Percentiles rank a stretch among this genome's conserved stretches.
phyloP scores from a whole-genome alignment of 2,113 vertebrate genomes.

The Shinisaurus crocodilurus region DNA sequence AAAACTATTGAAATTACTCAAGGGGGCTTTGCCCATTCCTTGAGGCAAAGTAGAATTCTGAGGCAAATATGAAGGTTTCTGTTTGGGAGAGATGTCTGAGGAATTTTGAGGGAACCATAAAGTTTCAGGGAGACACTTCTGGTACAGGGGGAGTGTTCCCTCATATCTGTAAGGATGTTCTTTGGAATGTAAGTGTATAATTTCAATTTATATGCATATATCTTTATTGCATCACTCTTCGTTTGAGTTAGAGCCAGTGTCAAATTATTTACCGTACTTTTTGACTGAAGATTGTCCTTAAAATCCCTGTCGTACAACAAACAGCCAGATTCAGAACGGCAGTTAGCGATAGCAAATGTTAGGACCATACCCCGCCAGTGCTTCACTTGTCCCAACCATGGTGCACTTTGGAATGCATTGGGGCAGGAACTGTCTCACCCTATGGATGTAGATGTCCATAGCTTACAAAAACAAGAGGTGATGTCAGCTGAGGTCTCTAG shows the following conservation, averaged over 20 bases:
- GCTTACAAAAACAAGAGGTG: not conserved
- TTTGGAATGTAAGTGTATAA: not conserved
- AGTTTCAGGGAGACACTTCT: not conserved
- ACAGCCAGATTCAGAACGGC: not conserved
- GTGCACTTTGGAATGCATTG: not conserved
- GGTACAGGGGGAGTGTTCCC: not conserved
- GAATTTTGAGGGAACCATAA: not conserved
- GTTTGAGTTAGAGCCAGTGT: constrained; percentile 8
- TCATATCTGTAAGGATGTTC: not conserved
- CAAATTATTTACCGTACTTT: constrained; percentile 13
- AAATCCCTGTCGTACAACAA: constrained; percentile 13
- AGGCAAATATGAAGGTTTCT: not conserved
- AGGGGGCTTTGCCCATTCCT: not conserved
- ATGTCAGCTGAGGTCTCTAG: accelerated
- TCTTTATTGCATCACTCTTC: constrained; percentile 25
- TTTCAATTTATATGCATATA: not conserved
- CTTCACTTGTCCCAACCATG: not conserved
- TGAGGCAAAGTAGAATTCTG: not conserved
- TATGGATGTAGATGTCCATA: accelerated
- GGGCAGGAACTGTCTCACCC: not conserved
- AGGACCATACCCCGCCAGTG: not conserved
- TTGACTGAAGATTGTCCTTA: not conserved
- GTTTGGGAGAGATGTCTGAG: not conserved
- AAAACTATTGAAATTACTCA: not conserved
- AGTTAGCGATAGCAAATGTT: not conserved